Evolutionary conservation across 2,888 invertebrate genomes (phyloP).

Genomic region (Sarcophaga rosellei): DNA sequence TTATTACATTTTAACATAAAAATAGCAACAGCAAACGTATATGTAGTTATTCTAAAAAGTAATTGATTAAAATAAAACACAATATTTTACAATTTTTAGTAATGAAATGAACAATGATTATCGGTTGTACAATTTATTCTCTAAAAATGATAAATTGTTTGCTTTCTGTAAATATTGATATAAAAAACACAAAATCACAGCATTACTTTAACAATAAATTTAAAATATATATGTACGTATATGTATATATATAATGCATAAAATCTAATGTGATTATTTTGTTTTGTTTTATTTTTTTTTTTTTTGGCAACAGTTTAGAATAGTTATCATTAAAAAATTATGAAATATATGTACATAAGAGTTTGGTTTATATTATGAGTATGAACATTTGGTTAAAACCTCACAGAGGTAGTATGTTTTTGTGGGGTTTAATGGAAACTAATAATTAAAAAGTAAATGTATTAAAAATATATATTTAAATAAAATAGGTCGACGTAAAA

Average conservation of each 20-base stretch:
- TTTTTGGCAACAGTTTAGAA: background rate
- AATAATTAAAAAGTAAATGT: background rate
- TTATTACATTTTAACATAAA: constrained; percentile 20
- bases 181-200: constrained; percentile 59
- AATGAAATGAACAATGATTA: background rate
- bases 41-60: too few species aligned
- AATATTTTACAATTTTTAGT: constrained; percentile 34
- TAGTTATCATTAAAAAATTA: constrained; percentile 5
- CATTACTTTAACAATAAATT: constrained; percentile 45
- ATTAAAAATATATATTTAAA: constrained; percentile 10
- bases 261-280: constrained; percentile 56
- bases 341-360: constrained; percentile 13
- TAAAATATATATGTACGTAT: background rate
- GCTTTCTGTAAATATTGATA: constrained; percentile 1
- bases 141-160: constrained; percentile 23
- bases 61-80: constrained; percentile 15
- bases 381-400: constrained; percentile 68
- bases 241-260: background rate
- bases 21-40: constrained; percentile 1
- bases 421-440: constrained; percentile 12
- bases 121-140: constrained; percentile 8
- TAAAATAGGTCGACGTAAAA: constrained; percentile 24
- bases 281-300: background rate
- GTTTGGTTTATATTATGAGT: background rate
- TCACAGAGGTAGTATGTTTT: constrained; percentile 72